These are phyloP conservation scores for Trogon surrucura DNA, from an alignment of 2,113 vertebrate species.

Conservation along the genomic window DNA sequence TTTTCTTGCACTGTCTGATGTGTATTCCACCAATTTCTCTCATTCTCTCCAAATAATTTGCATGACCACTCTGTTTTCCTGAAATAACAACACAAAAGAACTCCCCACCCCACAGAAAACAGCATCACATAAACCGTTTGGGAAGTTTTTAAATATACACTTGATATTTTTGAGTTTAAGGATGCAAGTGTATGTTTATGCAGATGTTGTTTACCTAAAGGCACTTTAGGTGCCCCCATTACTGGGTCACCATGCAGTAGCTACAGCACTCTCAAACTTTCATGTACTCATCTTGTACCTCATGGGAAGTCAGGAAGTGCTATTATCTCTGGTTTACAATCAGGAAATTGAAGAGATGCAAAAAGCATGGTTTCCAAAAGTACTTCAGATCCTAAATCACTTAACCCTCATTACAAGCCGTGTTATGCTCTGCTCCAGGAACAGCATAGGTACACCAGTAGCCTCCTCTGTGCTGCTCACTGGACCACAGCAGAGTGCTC, in stretches of 20 bases:
- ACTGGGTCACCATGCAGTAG: background rate
- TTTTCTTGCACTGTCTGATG: background rate
- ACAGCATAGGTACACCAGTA: background rate
- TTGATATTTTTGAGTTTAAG: conserved; percentile 23
- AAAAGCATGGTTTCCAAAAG: background rate
- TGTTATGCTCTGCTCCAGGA: background rate
- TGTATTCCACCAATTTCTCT: conserved; percentile 15
- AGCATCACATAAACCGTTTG: background rate
- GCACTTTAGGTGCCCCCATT: background rate
- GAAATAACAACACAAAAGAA: background rate
- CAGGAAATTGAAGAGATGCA: background rate
- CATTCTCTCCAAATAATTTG: background rate
- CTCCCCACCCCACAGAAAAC: background rate
- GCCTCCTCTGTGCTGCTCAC: background rate
- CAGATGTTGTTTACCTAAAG: background rate
- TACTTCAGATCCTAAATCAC: background rate
- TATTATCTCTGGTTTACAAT: background rate
- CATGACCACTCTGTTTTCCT: background rate
- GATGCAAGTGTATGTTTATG: background rate
- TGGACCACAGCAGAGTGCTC: background rate
- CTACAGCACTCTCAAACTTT: background rate
- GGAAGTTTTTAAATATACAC: background rate
- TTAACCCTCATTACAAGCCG: background rate
- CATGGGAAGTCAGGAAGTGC: background rate
- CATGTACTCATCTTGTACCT: background rate